Conservation (phyloP, 2,888 invertebrate species). For the Diloba caeruleocephala region DNA sequence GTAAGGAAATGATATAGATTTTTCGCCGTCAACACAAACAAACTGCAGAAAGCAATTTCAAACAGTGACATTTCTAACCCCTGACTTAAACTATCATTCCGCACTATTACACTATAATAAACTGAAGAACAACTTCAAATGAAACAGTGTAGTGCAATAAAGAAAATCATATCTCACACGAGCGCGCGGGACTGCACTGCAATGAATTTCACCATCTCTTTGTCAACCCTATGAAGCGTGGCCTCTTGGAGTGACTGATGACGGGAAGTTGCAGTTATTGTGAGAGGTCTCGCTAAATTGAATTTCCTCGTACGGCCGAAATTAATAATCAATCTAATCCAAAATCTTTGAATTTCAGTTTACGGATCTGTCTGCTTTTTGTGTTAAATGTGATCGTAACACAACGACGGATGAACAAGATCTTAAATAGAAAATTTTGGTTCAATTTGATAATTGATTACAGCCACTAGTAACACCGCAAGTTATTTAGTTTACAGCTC, state of each 20-base stretch:
- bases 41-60: not conserved
- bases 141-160: conserved; percentile 58
- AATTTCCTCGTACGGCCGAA: too few species aligned
- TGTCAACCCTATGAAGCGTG: conserved; percentile 51
- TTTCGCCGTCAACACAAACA: too few species aligned
- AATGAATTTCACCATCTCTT: conserved; percentile 58
- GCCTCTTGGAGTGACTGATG: conserved; percentile 61
- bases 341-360: too few species aligned
- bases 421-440: too few species aligned
- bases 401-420: too few species aligned
- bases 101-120: conserved; percentile 54
- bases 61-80: conserved; percentile 30
- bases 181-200: conserved; percentile 48
- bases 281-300: conserved; percentile 9
- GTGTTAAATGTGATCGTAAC: too few species aligned
- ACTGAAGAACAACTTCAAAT: conserved; percentile 56
- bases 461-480: too few species aligned
- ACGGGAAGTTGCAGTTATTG: conserved; percentile 17
- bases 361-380: too few species aligned
- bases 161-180: conserved; percentile 59
- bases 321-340: too few species aligned
- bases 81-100: conserved; percentile 48
- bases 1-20: too few species aligned
- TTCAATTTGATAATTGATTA: too few species aligned
- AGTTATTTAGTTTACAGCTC: too few species aligned